Percentiles rank a stretch among this genome's conserved stretches.
These are phyloP conservation scores for Zaprionus lachaisei DNA, from an alignment of 1,140 invertebrate genomes.

Conservation along the genomic window DNA sequence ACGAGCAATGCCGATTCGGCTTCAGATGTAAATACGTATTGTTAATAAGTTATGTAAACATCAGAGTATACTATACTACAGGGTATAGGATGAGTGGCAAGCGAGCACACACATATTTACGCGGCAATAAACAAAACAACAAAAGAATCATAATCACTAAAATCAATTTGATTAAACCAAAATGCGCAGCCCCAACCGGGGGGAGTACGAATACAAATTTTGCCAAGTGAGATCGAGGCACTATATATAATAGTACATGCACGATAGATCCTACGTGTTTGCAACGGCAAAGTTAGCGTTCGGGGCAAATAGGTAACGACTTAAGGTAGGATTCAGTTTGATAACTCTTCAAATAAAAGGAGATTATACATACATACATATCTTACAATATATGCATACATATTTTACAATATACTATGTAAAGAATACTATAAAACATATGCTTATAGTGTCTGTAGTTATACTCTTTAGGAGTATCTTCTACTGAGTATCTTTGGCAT, in stretches of 20 bases:
- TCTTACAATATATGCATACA: too few species aligned
- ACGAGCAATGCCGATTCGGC: constrained; percentile 20
- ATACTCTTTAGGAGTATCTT: too few species aligned
- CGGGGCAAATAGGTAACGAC: not conserved
- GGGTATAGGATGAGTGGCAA: not conserved
- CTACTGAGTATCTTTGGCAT: too few species aligned
- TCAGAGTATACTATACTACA: constrained; percentile 43
- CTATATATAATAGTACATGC: constrained; percentile 3
- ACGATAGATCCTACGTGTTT: not conserved
- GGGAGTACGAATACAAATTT: not conserved
- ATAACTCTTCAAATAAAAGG: not conserved
- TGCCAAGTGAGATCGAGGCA: constrained; percentile 12
- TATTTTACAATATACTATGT: too few species aligned
- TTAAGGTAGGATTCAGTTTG: not conserved
- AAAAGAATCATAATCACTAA: constrained; percentile 68
- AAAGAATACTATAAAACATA: too few species aligned
- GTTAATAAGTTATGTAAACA: constrained; percentile 80
- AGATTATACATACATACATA: not conserved
- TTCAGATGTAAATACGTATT: constrained; percentile 57
- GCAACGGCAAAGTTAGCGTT: not conserved
- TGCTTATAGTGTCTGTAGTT: too few species aligned
- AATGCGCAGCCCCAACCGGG: constrained; percentile 53
- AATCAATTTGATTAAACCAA: constrained; percentile 73
- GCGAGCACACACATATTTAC: constrained; percentile 59
- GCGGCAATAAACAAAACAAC: constrained; percentile 77